Evolutionary conservation across 1,140 invertebrate species (phyloP).

Genomic region (Chymomyza costata): DNA sequence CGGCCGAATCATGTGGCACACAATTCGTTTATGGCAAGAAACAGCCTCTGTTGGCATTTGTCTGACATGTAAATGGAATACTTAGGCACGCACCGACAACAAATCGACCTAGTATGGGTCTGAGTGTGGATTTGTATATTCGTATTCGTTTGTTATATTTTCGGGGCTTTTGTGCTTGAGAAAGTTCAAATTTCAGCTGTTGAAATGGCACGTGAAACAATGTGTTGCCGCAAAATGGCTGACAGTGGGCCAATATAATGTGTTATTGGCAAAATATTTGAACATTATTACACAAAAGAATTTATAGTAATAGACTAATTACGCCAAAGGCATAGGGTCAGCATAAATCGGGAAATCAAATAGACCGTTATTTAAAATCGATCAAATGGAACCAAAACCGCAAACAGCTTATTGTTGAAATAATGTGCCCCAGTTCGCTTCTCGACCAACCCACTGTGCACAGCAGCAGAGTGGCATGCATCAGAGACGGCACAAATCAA

Average conservation of each 20-base stretch:
- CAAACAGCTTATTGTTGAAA: no score
- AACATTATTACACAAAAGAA: no score
- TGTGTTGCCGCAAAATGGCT: no score
- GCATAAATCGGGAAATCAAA: neutral
- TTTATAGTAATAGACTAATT: no score
- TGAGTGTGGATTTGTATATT: slow-evolving; percentile 44
- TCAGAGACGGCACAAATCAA: slow-evolving; percentile 53
- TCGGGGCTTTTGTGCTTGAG: slow-evolving; percentile 49
- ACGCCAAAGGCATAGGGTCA: slow-evolving; percentile 7
- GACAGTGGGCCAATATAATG: no score
- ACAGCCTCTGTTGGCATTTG: no score
- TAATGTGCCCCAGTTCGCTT: neutral
- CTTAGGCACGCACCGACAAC: slow-evolving; percentile 61
- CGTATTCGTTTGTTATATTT: slow-evolving; percentile 43
- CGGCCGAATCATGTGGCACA: neutral
- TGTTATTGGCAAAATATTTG: no score
- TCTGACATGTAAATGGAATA: slow-evolving; percentile 64
- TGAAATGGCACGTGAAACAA: slow-evolving; percentile 69
- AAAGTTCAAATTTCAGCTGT: slow-evolving; percentile 68
- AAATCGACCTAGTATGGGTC: slow-evolving; percentile 10
- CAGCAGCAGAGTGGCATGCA: neutral
- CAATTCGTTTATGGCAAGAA: slow-evolving; percentile 43
- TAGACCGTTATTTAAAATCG: neutral
- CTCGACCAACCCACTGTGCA: slow-evolving; percentile 32
- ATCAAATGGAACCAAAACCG: neutral